Base-by-base conservation (phyloP, 2,113 vertebrate species). In the Erinaceus europaeus region DNA sequence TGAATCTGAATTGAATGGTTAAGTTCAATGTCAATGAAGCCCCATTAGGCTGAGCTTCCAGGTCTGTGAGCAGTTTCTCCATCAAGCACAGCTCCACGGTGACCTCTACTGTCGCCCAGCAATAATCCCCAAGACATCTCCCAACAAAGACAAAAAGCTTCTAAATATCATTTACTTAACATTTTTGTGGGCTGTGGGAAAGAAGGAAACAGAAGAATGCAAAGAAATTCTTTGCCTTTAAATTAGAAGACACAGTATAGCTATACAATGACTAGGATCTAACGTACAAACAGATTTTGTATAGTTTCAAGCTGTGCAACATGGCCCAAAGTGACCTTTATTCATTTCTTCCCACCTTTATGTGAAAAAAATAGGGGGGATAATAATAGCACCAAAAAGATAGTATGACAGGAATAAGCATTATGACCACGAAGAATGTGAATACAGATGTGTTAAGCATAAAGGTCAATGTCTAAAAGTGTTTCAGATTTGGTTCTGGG, bases 31-130 rank as follows among this genome's bases (percentile, higher is more conserved):
- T 40, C 44, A 69, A 90, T 91, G 90, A 79, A 88, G 80, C 88
- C 40, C 7, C 65, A 75, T n/a, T 20, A 20, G 25, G 65, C 52
- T 62, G 71, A 25, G 27, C 84, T 76, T 72, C n/a, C 55, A 32
- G 14, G 62, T 29, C 65, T 72, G 9, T 8, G 44, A 87, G 86
- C 23, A 62, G 21, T 29, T 5, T 14, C 14, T 55, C 8, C 55
- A 44, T 46, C 25, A 53, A 36, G 62, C 77, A 71, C 72, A 90
- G 76, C 94, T 93, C 96, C 93, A 95, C 29, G 86, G 89, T 83
- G 92, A 90, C 89, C 90, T 77, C 95, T 79, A 64, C 90, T 89
- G 89, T 67, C 48, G 82, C 34, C 42, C 36, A 62, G 36, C 62
- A 32, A 84, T 48, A 90, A 82, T 82, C 36, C 36, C 8, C 17